phyloP scores from a whole-genome alignment of 2,888 invertebrate genomes.

The Sesia bembeciformis region DNA sequence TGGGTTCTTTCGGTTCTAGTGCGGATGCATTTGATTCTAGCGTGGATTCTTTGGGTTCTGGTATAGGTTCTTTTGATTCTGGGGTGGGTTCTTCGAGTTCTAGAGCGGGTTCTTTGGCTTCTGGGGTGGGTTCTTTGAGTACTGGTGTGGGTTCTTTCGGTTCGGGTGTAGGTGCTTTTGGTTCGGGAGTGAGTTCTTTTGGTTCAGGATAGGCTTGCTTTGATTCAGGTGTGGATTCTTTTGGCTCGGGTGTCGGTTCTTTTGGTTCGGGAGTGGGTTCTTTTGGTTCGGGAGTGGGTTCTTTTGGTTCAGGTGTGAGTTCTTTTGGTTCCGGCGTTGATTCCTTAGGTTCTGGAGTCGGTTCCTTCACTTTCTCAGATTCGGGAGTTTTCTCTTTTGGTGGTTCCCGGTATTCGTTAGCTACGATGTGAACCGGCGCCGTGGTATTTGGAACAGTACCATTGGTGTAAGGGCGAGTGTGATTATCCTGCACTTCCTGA shows the following conservation, averaged over 20 bases:
- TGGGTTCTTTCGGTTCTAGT: slow-evolving; percentile 6
- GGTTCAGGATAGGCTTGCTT: slow-evolving; percentile 4
- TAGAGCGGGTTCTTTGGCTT: slow-evolving; percentile 13
- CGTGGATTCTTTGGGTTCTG: slow-evolving; percentile 1
- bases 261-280: slow-evolving; percentile 10
- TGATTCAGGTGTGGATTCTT: slow-evolving; percentile 8
- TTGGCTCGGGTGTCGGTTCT: slow-evolving; percentile 12
- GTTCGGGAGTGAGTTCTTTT: slow-evolving; percentile 3
- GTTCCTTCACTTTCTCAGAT: slow-evolving; percentile 15
- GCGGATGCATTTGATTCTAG: slow-evolving; percentile 1
- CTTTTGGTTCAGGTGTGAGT: slow-evolving; percentile 12
- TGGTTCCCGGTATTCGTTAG: slow-evolving; percentile 47
- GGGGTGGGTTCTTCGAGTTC: slow-evolving; percentile 5
- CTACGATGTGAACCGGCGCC: slow-evolving; percentile 56
- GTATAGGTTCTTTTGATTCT: slow-evolving; percentile 2
- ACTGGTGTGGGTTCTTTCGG: slow-evolving; percentile 15
- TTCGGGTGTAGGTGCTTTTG: slow-evolving; percentile 10
- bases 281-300: slow-evolving; percentile 14
- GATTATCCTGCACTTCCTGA: slow-evolving; percentile 58
- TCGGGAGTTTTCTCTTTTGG: slow-evolving; percentile 33
- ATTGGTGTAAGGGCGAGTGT: slow-evolving; percentile 59
- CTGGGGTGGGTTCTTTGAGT: slow-evolving; percentile 13
- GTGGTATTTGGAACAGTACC: slow-evolving; percentile 52
- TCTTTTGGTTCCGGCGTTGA: slow-evolving; percentile 5
- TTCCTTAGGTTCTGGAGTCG: slow-evolving; percentile 7